These are phyloP conservation scores for Turdus rufiventris DNA, from an alignment of 2,113 vertebrate species.

Conservation along the genomic window DNA sequence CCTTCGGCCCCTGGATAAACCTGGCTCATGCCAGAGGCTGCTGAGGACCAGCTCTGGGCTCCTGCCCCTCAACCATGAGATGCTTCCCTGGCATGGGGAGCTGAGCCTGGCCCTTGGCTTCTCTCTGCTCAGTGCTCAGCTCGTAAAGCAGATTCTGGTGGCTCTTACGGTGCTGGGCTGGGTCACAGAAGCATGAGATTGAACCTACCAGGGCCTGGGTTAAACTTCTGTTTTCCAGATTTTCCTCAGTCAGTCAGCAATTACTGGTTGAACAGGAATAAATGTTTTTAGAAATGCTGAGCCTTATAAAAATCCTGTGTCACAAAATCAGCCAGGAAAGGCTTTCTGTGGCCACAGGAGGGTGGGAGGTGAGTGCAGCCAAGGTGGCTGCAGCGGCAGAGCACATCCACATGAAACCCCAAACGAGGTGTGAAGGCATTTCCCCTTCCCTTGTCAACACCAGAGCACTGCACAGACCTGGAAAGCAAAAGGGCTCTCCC, in stretches of 20 bases:
- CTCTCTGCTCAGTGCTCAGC: not conserved
- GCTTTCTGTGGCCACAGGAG: not conserved
- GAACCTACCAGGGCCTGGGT: accelerated
- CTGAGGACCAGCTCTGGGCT: not conserved
- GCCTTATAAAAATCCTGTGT: not conserved
- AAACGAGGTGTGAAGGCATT: not conserved
- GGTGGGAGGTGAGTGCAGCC: accelerated
- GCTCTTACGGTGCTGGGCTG: not conserved
- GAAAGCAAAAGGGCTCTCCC: not conserved
- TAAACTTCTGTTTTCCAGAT: not conserved
- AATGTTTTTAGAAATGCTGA: not conserved
- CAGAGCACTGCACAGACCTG: accelerated
- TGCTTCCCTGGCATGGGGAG: not conserved
- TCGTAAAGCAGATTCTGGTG: accelerated
- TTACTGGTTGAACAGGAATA: not conserved
- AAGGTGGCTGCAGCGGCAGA: not conserved
- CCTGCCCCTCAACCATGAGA: not conserved
- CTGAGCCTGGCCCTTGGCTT: not conserved
- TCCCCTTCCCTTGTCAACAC: not conserved
- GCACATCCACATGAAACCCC: accelerated
- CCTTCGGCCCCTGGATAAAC: accelerated
- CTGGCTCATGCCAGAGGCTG: not conserved
- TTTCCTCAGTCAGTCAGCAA: not conserved
- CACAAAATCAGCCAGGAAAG: not conserved
- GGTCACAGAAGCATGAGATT: not conserved